Evolutionary conservation across 2,113 vertebrate genomes (phyloP), one percentile per base, ranked within the genome.

Genomic region (Mugil cephalus): DNA sequence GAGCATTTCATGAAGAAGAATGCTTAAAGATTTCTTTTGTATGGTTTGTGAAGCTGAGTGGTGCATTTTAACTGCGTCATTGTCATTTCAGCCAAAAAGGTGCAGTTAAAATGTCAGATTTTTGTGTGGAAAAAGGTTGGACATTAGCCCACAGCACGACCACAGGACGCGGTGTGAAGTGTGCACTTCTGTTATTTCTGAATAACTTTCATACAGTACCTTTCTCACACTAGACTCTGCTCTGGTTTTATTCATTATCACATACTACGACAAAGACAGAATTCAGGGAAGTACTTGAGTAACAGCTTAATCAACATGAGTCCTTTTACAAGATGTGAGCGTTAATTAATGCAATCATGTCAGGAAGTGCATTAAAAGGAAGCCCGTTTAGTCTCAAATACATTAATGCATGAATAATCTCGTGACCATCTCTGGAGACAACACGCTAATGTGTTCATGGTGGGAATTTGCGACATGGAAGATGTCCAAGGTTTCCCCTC

Each of bases 201-300:
- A 30, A 30, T n/a, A n/a, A n/a, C n/a, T n/a, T n/a, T n/a, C n/a
- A 30, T 30, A 30, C n/a, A n/a, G n/a, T n/a, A 30, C 24, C 2
- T 30, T 30, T 30, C 5, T 30, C 24, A 30, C 24, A 30, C 24
- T 30, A 30, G 24, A 30, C 24, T 30, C 24, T 30, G 24, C 24
- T 30, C 24, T 30, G 24, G 5, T n/a, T n/a, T n/a, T n/a, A n/a
- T n/a, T n/a, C n/a, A n/a, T n/a, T n/a, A n/a, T n/a, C n/a, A n/a
- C n/a, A n/a, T n/a, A n/a, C n/a, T n/a, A n/a, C n/a, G n/a, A n/a
- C n/a, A n/a, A n/a, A n/a, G n/a, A n/a, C 3, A 30, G 5, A 30
- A 79, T 77, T 62, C 77, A 65, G 55, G 24, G 55, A 74, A 40
- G 43, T 59, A 74, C 63, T 79, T 59, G 39, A 69, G 52, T 60